Evolutionary conservation across 1,140 invertebrate genomes (phyloP).

Genomic region (Glomeris maerens): DNA sequence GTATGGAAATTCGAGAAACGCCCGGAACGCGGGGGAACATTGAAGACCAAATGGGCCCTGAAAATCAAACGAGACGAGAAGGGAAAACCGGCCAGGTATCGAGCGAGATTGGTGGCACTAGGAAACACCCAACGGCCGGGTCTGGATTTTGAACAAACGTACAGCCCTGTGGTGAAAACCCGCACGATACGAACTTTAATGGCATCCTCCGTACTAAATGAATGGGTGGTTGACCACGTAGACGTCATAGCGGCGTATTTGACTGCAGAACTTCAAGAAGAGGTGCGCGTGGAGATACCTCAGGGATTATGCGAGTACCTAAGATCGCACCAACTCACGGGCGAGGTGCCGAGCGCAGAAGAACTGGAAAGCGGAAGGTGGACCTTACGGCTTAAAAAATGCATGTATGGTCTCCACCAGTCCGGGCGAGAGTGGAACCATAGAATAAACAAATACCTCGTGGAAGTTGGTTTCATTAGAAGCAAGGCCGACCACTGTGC

Average conservation of each 20-base stretch:
- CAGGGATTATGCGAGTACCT: constrained; percentile 18
- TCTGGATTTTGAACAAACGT: constrained; percentile 29
- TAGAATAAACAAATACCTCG: too few species aligned
- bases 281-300: constrained; percentile 30
- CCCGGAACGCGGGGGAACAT: constrained; percentile 29
- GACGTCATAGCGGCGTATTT: constrained; percentile 27
- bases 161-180: constrained; percentile 23
- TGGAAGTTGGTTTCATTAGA: too few species aligned
- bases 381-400: too few species aligned
- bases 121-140: constrained; percentile 28
- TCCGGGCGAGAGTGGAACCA: too few species aligned
- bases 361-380: too few species aligned
- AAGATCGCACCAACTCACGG: too few species aligned
- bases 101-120: constrained; percentile 29
- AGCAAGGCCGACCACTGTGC: too few species aligned
- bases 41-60: too few species aligned
- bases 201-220: constrained; percentile 19
- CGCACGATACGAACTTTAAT: constrained; percentile 26
- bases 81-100: constrained; percentile 24
- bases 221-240: constrained; percentile 24
- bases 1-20: too few species aligned
- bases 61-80: constrained; percentile 21
- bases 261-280: constrained; percentile 26
- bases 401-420: too few species aligned
- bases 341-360: too few species aligned